Percentiles rank a stretch among this genome's conserved stretches.
Evolutionary conservation across 2,888 invertebrate genomes (phyloP).

Genomic region (Protula sp.): DNA sequence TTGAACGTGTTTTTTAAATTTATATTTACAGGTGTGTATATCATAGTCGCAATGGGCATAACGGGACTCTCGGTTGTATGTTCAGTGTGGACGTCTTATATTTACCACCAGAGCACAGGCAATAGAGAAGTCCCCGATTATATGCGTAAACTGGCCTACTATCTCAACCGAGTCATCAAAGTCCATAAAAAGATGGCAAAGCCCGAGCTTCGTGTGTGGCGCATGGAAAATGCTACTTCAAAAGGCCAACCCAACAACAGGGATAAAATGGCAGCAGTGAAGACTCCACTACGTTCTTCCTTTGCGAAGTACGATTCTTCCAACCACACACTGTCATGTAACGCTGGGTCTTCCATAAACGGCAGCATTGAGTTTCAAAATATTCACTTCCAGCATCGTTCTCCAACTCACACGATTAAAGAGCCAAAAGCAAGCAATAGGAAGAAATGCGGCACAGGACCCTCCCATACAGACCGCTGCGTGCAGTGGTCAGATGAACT

Average conservation of each 20-base stretch:
- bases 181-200: no score
- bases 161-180: slow-evolving; percentile 2
- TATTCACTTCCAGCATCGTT: neutral
- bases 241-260: neutral
- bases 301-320: no score
- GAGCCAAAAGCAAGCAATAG: neutral
- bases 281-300: no score
- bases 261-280: neutral
- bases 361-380: neutral
- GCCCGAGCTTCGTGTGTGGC: neutral
- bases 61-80: slow-evolving; percentile 59
- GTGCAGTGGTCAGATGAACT: slow-evolving; percentile 1
- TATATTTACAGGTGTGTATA: slow-evolving; percentile 58
- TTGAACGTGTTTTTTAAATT: no score
- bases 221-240: neutral
- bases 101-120: slow-evolving; percentile 58
- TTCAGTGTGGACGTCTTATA: slow-evolving; percentile 59
- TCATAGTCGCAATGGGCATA: slow-evolving; percentile 60
- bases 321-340: neutral
- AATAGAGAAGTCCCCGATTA: slow-evolving; percentile 8
- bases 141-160: slow-evolving; percentile 1
- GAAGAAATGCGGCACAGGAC: neutral
- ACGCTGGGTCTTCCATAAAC: neutral
- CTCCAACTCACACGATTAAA: neutral
- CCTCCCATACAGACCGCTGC: no score